Base-by-base conservation (phyloP, 2,888 invertebrate genomes). In the Eupithecia insigniata region DNA sequence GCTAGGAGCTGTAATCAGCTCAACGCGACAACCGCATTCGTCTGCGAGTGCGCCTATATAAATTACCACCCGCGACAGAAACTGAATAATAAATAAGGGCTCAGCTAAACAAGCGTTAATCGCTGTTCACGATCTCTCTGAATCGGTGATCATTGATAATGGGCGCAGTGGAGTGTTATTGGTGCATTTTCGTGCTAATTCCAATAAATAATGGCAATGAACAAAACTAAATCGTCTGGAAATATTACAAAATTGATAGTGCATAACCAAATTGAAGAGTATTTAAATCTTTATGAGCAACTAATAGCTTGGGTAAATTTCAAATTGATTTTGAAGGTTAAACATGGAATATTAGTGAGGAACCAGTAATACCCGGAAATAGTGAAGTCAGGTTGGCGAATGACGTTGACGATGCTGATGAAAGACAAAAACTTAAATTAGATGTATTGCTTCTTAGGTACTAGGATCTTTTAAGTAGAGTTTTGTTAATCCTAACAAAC, bases 11-110 rank as follows among this genome's bases (percentile, higher is more conserved):
- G 79, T 82, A 84, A 84, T 83, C 83, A 80, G 81, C 79, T 80
- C 75, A 82, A 80, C 80, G 80, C 81, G 78, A 80, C 79, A 80
- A 79, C 80, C 80, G 80, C 82, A 84, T 82, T 84, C 80, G 81
- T 83, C 80, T 80, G 79, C 82, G 83, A 82, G 76, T 80, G 82
- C 78, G 79, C 80, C 79, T 81, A 81, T 82, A 83, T 84, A 83
- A 81, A 82, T 83, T 82, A 80, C 79, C 76, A 58, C 79, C 70
- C 69, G 81, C 81, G 82, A 83, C 83, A 83, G 80, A 77, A 76
- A 73, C 78, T 80, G 85, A 83, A 85, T 85, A 81, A 82, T 84
- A 83, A 83, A 84, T 82, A 73, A 83, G 80, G 74, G 79, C 79
- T 81, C 71, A 72, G 80, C 79, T 80, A 79, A 80, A 82, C 79